These are phyloP conservation scores for Cryptotermes secundus DNA, from an alignment of 1,140 invertebrate species.

Conservation along the genomic window DNA sequence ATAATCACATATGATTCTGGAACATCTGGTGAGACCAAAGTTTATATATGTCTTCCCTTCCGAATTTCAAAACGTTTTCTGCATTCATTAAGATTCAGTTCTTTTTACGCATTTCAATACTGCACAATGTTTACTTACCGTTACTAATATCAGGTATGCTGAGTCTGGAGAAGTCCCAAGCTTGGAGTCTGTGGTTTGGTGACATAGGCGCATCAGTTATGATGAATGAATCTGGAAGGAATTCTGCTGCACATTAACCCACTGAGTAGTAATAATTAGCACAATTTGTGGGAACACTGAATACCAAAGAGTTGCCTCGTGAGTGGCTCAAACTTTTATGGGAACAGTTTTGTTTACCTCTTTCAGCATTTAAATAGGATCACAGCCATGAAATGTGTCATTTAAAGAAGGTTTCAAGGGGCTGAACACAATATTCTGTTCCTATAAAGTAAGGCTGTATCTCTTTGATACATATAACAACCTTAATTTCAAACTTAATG, in stretches of 20 bases:
- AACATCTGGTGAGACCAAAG: neutral
- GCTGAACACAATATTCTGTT: too few relatives aligned
- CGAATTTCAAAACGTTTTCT: neutral
- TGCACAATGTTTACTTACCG: slow-evolving; percentile 52
- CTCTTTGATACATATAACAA: too few relatives aligned
- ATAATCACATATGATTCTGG: too few relatives aligned
- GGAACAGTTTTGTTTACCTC: too few relatives aligned
- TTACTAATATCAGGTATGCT: slow-evolving; percentile 73
- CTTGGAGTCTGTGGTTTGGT: slow-evolving; percentile 75
- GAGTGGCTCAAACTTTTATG: too few relatives aligned
- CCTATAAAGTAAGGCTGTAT: too few relatives aligned
- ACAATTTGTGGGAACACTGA: neutral
- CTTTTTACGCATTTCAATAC: neutral
- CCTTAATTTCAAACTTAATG: too few relatives aligned
- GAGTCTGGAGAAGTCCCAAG: slow-evolving; percentile 75
- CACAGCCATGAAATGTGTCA: too few relatives aligned
- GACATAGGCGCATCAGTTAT: slow-evolving; percentile 38
- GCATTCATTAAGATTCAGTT: neutral
- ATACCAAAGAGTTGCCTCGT: too few relatives aligned
- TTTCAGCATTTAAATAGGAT: too few relatives aligned
- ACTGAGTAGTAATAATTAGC: neutral
- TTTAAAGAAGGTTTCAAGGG: too few relatives aligned
- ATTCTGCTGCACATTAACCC: neutral
- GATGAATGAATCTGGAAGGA: slow-evolving; percentile 27
- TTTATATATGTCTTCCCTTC: too few relatives aligned